Percentiles rank a stretch among this genome's conserved stretches.
phyloP scores from a whole-genome alignment of 2,797 vertebrate genomes.

The Bufotes viridis region DNA sequence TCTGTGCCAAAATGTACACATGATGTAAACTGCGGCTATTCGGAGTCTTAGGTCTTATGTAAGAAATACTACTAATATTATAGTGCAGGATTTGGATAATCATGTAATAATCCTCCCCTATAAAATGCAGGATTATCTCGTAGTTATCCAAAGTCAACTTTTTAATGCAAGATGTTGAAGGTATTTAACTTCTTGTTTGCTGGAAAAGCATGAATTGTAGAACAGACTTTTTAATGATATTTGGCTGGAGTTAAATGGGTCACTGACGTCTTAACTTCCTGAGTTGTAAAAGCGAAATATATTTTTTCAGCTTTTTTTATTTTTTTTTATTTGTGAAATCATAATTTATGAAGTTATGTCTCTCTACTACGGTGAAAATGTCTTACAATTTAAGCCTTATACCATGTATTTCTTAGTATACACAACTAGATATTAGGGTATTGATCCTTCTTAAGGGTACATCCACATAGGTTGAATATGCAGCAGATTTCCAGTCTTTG shows the following conservation, averaged over 20 bases:
- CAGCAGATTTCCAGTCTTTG: too few species aligned
- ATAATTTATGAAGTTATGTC: not conserved
- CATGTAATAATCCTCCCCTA: constrained; percentile 54
- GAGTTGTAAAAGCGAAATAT: not conserved
- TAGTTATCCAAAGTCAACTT: constrained; percentile 59
- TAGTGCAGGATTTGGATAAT: constrained; percentile 54
- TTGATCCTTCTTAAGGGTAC: not conserved
- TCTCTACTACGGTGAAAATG: not conserved
- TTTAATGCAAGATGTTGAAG: constrained; percentile 38
- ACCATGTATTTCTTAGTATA: not conserved
- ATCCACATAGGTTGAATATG: too few species aligned
- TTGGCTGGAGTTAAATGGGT: not conserved
- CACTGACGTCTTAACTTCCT: not conserved
- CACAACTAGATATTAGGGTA: not conserved
- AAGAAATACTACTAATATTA: constrained; percentile 61
- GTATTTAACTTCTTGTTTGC: constrained; percentile 8
- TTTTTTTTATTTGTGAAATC: not conserved
- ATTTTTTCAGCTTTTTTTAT: not conserved
- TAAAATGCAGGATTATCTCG: constrained; percentile 60
- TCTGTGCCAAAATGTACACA: constrained; percentile 60
- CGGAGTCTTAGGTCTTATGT: constrained; percentile 49
- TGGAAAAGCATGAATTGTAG: not conserved
- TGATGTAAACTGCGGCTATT: constrained; percentile 52
- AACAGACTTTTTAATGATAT: constrained; percentile 3
- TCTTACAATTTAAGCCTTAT: not conserved